Evolutionary conservation across 1,140 invertebrate species (phyloP).

Genomic region (Drosophila pseudoananassae): DNA sequence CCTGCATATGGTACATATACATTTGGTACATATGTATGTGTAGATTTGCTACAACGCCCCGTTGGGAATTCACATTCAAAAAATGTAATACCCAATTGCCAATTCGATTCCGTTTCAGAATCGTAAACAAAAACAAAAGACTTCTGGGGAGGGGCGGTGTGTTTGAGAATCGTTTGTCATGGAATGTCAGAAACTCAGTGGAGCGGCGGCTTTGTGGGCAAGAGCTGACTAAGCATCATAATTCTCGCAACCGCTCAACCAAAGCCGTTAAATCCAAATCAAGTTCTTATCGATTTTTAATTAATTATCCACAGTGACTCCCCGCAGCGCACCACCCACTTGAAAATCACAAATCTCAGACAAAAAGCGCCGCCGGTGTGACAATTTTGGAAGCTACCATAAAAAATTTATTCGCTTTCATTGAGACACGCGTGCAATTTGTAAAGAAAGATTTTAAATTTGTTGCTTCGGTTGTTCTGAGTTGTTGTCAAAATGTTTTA

Average conservation of each 20-base stretch:
- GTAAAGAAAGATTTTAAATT: conserved; percentile 67
- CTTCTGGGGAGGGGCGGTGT: not conserved
- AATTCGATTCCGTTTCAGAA: conserved; percentile 18
- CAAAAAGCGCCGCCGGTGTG: conserved; percentile 45
- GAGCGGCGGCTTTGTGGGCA: conserved; percentile 1
- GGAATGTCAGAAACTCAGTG: conserved; percentile 4
- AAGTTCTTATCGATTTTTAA: conserved; percentile 81
- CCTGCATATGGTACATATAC: conserved; percentile 7
- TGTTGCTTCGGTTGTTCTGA: conserved; percentile 31
- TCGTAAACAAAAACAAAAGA: conserved; percentile 54
- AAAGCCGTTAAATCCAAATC: conserved; percentile 76
- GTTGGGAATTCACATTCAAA: conserved; percentile 46
- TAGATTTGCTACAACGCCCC: conserved; percentile 17
- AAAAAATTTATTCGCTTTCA: conserved; percentile 76
- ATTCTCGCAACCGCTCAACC: conserved; percentile 47
- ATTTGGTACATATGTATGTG: too few species aligned
- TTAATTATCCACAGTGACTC: conserved; percentile 58
- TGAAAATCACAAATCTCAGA: conserved; percentile 6
- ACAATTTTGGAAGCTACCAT: conserved; percentile 46
- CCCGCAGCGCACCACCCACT: conserved; percentile 11
- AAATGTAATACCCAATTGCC: conserved; percentile 63
- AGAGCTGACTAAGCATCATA: conserved; percentile 72
- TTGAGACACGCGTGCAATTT: conserved; percentile 77
- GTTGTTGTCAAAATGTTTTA: conserved; percentile 68
- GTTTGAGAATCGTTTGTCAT: conserved; percentile 59